Evolutionary conservation across 2,113 vertebrate genomes (phyloP), one percentile per base, ranked within the genome.

Genomic region (Hymenochirus boettgeri): DNA sequence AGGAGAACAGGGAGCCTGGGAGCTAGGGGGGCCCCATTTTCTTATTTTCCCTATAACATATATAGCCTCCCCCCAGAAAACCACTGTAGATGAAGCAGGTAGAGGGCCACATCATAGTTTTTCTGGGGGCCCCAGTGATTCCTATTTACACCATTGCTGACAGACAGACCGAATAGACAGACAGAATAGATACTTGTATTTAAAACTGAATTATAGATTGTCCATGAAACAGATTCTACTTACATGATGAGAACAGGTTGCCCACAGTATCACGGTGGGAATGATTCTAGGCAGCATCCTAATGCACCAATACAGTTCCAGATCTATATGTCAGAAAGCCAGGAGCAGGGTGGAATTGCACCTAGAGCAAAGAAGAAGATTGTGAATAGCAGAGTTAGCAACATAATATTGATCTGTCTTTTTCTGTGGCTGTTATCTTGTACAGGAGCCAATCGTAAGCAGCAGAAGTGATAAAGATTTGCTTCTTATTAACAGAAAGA

Each of bases 401-500:
- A 52, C 18, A 39, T 53, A 51, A 31, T 69, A 69, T 69, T 45
- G 65, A 69, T 69, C 45, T 35, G 53, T 47, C 31, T 59, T 52
- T 53, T 60, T 60, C 55, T 52, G 60, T 46, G 13, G 21, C 23
- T 23, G 47, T n/a, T n/a, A 29, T 59, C 19, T 31, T 67, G 3
- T 24, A 67, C 64, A 59, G 64, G 56, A 67, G 65, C 65, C 65
- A 69, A 69, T 69, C 53, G 57, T 45, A 19, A 69, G 47, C 22
- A 37, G 39, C 29, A 53, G 47, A 45, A n/a, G 35, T 60, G 47
- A 60, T 69, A 60, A 60, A 69, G n/a, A 21, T 25, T 47, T 45
- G 65, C 65, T 69, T 60, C 47, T 69, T 59, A 69, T 69, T 69
- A 69, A 69, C 65, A 66, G 64, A 31, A 21, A 48, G 13, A 42